Evolutionary conservation across 2,113 vertebrate genomes (phyloP).

Genomic region (Platycercus adscitus): DNA sequence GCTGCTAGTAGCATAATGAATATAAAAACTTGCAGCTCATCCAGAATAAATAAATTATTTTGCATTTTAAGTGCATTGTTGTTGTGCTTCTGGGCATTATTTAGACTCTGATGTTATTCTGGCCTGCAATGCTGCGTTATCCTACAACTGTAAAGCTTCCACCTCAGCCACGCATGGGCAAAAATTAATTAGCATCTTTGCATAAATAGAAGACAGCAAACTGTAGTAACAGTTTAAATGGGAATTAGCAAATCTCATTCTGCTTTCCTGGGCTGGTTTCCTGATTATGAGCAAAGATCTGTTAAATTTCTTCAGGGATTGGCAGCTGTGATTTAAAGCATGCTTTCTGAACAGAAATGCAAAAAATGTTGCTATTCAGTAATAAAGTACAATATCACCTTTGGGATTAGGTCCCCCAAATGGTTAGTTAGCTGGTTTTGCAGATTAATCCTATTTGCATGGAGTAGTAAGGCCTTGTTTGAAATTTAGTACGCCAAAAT

Average conservation of each 20-base stretch:
- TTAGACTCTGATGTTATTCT: neutral
- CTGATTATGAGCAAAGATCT: neutral
- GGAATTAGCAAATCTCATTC: neutral
- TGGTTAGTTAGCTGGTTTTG: neutral
- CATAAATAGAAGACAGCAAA: neutral
- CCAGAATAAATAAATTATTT: neutral
- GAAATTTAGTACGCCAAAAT: neutral
- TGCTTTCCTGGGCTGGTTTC: neutral
- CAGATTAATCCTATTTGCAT: neutral
- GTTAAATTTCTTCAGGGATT: neutral
- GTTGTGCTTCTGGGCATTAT: neutral
- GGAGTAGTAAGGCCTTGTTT: neutral
- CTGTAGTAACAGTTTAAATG: neutral
- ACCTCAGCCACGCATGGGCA: neutral
- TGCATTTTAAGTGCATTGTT: neutral
- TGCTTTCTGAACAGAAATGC: neutral
- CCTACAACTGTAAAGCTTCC: neutral
- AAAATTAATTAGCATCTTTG: neutral
- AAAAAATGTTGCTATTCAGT: neutral
- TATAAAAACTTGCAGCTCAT: neutral
- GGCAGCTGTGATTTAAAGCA: neutral
- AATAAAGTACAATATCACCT: neutral
- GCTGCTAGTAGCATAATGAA: neutral
- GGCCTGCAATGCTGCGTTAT: neutral
- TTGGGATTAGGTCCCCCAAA: neutral